Evolutionary conservation across 2,888 invertebrate genomes (phyloP).

Genomic region (Pterobdella sp.): DNA sequence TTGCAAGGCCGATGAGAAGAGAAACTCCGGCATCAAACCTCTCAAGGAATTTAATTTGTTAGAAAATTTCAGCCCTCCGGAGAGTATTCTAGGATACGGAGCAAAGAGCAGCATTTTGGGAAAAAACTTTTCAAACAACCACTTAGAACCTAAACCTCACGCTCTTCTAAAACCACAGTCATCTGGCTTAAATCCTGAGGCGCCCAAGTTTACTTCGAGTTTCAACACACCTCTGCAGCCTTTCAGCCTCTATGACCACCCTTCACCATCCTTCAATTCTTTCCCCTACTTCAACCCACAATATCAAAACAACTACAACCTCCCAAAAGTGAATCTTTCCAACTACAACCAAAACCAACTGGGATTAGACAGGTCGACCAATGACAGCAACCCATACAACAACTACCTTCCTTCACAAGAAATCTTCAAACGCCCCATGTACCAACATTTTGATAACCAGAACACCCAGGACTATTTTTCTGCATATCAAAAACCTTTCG

Average conservation of each 20-base stretch:
- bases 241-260: not conserved
- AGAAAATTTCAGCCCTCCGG: not conserved
- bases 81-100: not conserved
- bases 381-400: not conserved
- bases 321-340: too few species aligned
- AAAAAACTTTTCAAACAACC: not conserved
- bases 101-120: not conserved
- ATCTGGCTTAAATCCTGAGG: conserved; percentile 67
- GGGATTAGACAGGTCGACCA: too few species aligned
- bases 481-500: not conserved
- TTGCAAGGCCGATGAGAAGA: not conserved
- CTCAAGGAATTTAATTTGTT: not conserved
- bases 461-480: not conserved
- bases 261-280: not conserved
- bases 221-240: not conserved
- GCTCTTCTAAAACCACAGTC: conserved; percentile 26
- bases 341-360: too few species aligned
- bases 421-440: not conserved
- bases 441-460: conserved; percentile 3
- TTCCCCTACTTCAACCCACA: conserved; percentile 5
- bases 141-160: not conserved
- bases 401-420: not conserved
- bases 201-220: conserved; percentile 63
- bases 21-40: not conserved
- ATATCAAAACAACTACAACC: not conserved